Evolutionary conservation across 2,888 invertebrate genomes (phyloP), one percentile per base, ranked within the genome.

Genomic region (Eledona agricola): DNA sequence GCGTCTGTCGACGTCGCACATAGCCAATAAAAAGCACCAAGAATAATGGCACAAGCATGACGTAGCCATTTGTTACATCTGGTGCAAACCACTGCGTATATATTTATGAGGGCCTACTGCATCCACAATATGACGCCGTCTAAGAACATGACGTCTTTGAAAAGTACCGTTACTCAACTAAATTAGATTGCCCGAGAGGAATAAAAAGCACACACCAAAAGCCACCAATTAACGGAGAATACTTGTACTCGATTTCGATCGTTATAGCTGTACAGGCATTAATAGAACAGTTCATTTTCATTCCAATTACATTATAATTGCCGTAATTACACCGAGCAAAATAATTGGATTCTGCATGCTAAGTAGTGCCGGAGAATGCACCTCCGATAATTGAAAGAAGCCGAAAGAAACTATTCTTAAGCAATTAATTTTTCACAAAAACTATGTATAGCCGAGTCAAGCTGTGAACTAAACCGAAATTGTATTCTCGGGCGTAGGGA

Each of bases 11-110:
- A 55, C 45, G 50, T 51, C 47, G 51, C 47, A 28, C 20, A n/a
- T 12, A 43, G 34, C 63, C 65, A 65, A 68, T 69, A 71, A 71
- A 70, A 70, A 69, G 58, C 62, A 59, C 58, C 61, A 64, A 57
- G 67, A 71, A 66, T 71, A 67, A 71, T 69, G 67, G 66, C 62
- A 54, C 57, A 67, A 69, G 70, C 72, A 72, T 71, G 73, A 70
- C 70, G 69, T 66, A 64, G 71, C 68, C 68, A 67, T 73, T 72
- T 65, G 71, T 67, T 70, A 70, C 73, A 73, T 72, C 72, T 72
- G 73, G 61, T 63, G 62, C 70, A 62, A 71, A 69, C 67, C 70
- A 67, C 69, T 64, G 64, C 69, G 64, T 66, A 67, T 69, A 70
- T 73, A 72, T 72, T 73, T 72, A 73, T 72, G 69, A 70, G 70